Evolutionary conservation across 2,797 vertebrate species (phyloP), one percentile per base, ranked within the genome.

Genomic region (Bradypodion pumilum): DNA sequence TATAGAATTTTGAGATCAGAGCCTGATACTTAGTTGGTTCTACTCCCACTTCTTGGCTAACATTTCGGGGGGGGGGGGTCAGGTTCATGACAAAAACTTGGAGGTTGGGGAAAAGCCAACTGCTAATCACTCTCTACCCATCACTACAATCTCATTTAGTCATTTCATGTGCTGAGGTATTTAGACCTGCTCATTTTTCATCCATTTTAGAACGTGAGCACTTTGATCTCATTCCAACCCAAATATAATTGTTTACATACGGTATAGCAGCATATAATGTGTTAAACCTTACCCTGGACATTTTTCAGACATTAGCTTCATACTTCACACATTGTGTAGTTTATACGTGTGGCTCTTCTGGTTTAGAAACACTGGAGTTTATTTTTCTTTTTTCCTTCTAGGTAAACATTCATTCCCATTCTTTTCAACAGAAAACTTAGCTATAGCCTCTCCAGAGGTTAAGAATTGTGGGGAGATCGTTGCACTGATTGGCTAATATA

Each of bases 171-270:
- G 32, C 86, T 91, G 75, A n/a, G 74, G 81, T 86, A 92, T 74
- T 49, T 91, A 37, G 91, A 91, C 91, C 87, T 91, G 74, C 85
- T 93, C 88, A 2, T 87, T 91, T 84, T 91, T 89, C 52, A 89
- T 88, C 80, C 85, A 90, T 92, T 90, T 88, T 79, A 85, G 46
- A 29, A 86, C 90, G 85, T 79, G 37, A 52, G 52, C 81, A 77
- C 91, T 94, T 92, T 94, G 92, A 95, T 93, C 87, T 74, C 63
- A 76, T 84, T 93, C 93, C 94, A 93, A 90, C 8, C 88, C 78
- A 93, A 95, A 93, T 78, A 94, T 42, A 75, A 29, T 74, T 86
- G 59, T 89, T 91, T 87, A 87, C 77, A 85, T 79, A 80, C 0
- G 63, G 77, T 29, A 29, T 69, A 80, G 68, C 72, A 80, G 59